phyloP scores from a whole-genome alignment of 2,888 invertebrate genomes.

The Drepanosiphum platanoidis region DNA sequence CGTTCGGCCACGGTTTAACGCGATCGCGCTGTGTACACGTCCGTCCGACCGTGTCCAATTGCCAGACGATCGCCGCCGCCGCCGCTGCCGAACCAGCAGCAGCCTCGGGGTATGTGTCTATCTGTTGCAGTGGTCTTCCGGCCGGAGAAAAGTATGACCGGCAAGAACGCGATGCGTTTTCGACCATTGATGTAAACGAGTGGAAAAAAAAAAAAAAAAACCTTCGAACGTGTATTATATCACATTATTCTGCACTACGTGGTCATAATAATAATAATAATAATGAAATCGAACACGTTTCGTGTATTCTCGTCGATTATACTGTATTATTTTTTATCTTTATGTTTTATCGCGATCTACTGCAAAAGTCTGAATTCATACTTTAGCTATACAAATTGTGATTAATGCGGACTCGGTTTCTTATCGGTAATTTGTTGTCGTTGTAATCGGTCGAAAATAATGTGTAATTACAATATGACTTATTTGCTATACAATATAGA shows the following conservation, averaged over 20 bases:
- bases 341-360: no score
- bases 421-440: no score
- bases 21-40: conserved; percentile 55
- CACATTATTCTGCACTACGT: conserved; percentile 1
- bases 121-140: conserved; percentile 15
- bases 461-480: no score
- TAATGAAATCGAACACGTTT: no score
- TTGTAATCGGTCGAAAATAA: no score
- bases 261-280: background rate
- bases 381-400: no score
- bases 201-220: background rate
- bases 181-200: background rate
- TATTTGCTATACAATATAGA: no score
- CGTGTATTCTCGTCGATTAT: no score
- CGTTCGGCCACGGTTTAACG: conserved; percentile 59
- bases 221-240: background rate
- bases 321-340: no score
- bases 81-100: background rate
- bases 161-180: conserved; percentile 24
- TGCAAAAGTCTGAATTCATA: no score
- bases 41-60: conserved; percentile 53
- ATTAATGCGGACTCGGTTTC: no score
- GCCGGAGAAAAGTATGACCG: conserved; percentile 27
- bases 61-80: conserved; percentile 46
- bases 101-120: background rate